phyloP scores from a whole-genome alignment of 1,140 invertebrate species.

The Zaprionus gabonicus region DNA sequence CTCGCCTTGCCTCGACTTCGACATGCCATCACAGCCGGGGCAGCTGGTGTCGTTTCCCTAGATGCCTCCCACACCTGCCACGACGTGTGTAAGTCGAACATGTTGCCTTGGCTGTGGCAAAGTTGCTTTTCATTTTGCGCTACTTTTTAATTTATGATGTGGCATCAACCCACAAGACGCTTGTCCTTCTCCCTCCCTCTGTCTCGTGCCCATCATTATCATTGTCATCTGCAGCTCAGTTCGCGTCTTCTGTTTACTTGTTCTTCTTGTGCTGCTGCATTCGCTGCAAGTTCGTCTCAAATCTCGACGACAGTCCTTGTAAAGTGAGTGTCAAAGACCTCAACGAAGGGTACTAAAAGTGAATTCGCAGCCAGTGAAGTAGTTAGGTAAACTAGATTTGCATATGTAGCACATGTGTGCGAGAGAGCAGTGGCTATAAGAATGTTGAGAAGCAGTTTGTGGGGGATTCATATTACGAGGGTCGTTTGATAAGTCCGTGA shows the following conservation, averaged over 20 bases:
- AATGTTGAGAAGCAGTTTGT: neutral
- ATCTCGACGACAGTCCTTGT: slow-evolving; percentile 18
- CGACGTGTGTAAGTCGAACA: slow-evolving; percentile 35
- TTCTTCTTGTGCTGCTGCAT: neutral
- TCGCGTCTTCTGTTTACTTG: slow-evolving; percentile 21
- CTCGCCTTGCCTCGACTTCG: slow-evolving; percentile 9
- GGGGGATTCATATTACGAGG: neutral
- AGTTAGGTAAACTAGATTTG: slow-evolving; percentile 34
- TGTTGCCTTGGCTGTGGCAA: slow-evolving; percentile 1
- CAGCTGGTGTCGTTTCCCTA: slow-evolving; percentile 4
- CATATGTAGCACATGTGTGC: slow-evolving; percentile 25
- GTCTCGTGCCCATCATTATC: slow-evolving; percentile 22
- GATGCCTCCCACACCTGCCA: neutral
- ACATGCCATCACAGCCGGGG: slow-evolving; percentile 54
- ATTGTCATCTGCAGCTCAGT: slow-evolving; percentile 34
- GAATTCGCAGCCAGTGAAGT: slow-evolving; percentile 26
- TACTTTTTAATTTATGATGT: slow-evolving; percentile 69
- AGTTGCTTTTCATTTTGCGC: slow-evolving; percentile 51
- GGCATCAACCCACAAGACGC: slow-evolving; percentile 32
- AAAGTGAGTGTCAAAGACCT: slow-evolving; percentile 36
- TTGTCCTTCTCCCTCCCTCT: neutral
- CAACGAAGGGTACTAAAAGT: slow-evolving; percentile 5
- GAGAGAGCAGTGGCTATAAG: neutral
- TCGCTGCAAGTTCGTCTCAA: slow-evolving; percentile 20
- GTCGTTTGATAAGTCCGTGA: too few species aligned